Evolutionary conservation across 1,140 invertebrate species (phyloP), one percentile per base, ranked within the genome.

Genomic region (Delia radicum): DNA sequence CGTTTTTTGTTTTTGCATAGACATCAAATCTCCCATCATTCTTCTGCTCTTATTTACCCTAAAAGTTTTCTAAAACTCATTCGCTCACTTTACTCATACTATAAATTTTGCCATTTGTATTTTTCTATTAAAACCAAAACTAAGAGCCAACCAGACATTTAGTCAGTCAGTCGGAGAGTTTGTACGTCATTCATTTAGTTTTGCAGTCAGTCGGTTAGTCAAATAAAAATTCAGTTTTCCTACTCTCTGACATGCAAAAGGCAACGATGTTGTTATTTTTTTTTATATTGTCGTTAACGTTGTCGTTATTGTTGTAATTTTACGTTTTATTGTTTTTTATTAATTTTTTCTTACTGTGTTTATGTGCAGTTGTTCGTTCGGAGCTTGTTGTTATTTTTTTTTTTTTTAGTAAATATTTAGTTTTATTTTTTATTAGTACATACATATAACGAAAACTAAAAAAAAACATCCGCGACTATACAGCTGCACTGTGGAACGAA

Each of bases 51-150:
- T 69, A 21, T 67, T 67, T 29, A 67, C n/a, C 31, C 29, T 24
- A 69, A 69, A 69, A 69, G 12, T 21, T 31, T 67, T 67, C 27
- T 29, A 67, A 67, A 67, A 31, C 29, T 69, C 65, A 69, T 69
- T 37, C 31, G 18, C 29, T 69, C 12, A 71, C 65, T 63, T 69
- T 71, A 55, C 65, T 55, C 42, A 61, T 75, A 61, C 26, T 71
- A 63, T 31, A 18, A n/a, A 75, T 31, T 55, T 55, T 65, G 26
- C 69, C 55, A 24, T 71, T 65, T 67, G 8, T 12, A 26, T 46
- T 46, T 63, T 28, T 27, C 21, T 42, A 65, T 65, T 75, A n/a
- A 61, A 33, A 55, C 29, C 73, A 31, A 75, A 7, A 21, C n/a
- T 8, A 55, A 55, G 48, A 55, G 48, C 8, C 18, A n/a, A 73